Base-by-base conservation (phyloP, 2,888 invertebrate species). In the Auanema sp. region DNA sequence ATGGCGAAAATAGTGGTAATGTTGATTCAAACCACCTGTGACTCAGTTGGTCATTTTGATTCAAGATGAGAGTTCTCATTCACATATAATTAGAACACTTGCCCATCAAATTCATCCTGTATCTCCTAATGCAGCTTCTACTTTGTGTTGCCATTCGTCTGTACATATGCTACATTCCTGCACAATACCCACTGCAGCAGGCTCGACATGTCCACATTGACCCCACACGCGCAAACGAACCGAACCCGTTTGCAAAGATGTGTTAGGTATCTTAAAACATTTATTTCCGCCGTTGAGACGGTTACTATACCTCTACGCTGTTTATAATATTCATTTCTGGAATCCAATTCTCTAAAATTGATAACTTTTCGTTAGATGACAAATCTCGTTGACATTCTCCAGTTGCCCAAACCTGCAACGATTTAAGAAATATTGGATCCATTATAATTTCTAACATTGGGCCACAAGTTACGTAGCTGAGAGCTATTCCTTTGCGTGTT, bases 101-200 rank as follows among this genome's bases (percentile, higher is more conserved):
- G 8, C 33, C 8, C 33, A 8, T 33, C 3, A 33, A 5, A 8
- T 33, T 33, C 8, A 33, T 33, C 33, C 33, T 8, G 65, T 33
- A 3, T 33, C 57, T 21, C 72, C 69, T 6, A 72, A 60, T 5
- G 72, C 68, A 24, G 61, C 58, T 4, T 66, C 58, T 40, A 70
- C 68, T 55, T 70, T 70, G 54, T 72, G 68, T 16, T 66, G 66
- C 72, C 72, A 72, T 51, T 72, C 70, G 18, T 72, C 70, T 6
- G 68, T 55, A 47, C 72, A 72, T 1, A 64, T 65, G 5, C 62
- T 60, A 42, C 72, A 72, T 47, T 72, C 72, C 18, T 64, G 62
- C 16, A 60, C 64, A 3, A 68, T 66, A 42, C 62, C 59, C 6
- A 69, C 65, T 18, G 66, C 55, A 11, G 70, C 68, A 11, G 68